These are phyloP conservation scores for Meandrusa payeni DNA, from an alignment of 2,888 invertebrate genomes.

Conservation along the genomic window DNA sequence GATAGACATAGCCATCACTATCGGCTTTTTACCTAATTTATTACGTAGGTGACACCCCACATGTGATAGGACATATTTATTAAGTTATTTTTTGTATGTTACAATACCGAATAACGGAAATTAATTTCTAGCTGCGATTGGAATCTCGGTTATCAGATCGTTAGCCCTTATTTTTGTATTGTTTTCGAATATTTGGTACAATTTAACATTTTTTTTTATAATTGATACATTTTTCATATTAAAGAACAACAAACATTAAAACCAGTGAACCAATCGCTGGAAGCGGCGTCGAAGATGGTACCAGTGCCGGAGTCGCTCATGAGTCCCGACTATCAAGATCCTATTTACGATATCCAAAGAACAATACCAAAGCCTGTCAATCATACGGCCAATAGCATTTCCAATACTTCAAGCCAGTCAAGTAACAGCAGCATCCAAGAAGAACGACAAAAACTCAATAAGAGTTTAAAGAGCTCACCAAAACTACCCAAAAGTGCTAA, in stretches of 20 bases:
- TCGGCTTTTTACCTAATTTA: too few species aligned
- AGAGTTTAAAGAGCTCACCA: slow-evolving; percentile 62
- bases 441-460: slow-evolving; percentile 46
- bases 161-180: too few species aligned
- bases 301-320: slow-evolving; percentile 93
- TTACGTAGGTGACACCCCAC: too few species aligned
- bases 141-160: too few species aligned
- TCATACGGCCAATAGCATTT: slow-evolving; percentile 41
- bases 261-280: slow-evolving; percentile 81
- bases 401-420: slow-evolving; percentile 54
- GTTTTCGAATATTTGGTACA: too few species aligned
- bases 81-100: too few species aligned
- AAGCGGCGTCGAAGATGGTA: slow-evolving; percentile 92
- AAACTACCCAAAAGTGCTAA: slow-evolving; percentile 70
- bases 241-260: slow-evolving; percentile 38
- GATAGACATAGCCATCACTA: too few species aligned
- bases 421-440: slow-evolving; percentile 64
- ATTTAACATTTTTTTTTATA: too few species aligned
- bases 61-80: too few species aligned
- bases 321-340: slow-evolving; percentile 88
- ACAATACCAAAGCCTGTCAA: slow-evolving; percentile 53
- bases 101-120: too few species aligned
- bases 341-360: slow-evolving; percentile 69
- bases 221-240: slow-evolving; percentile 7
- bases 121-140: too few species aligned